phyloP scores from a whole-genome alignment of 2,888 invertebrate genomes.

The Hirtodrosophila alboralis region DNA sequence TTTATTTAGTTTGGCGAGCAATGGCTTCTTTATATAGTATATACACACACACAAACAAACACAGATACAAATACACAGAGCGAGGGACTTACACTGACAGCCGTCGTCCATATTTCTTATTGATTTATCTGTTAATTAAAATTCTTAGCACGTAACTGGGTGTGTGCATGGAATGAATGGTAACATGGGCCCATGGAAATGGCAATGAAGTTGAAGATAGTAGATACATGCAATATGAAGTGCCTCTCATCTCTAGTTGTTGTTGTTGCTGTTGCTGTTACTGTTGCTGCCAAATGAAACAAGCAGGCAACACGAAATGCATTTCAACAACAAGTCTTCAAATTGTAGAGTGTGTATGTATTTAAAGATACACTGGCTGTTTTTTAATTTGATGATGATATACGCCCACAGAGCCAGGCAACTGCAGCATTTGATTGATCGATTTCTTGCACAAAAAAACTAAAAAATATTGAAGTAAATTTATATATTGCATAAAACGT shows the following conservation, averaged over 20 bases:
- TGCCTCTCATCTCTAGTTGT: slow-evolving; percentile 17
- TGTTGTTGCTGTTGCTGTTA: slow-evolving; percentile 13
- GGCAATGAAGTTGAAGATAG: slow-evolving; percentile 37
- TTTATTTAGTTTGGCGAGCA: slow-evolving; percentile 73
- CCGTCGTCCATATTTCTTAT: slow-evolving; percentile 80
- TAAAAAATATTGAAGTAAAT: too few species aligned
- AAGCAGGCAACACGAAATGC: slow-evolving; percentile 73
- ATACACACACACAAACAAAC: slow-evolving; percentile 28
- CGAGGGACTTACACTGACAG: slow-evolving; percentile 63
- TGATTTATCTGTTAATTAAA: slow-evolving; percentile 80
- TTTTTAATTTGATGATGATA: slow-evolving; percentile 77
- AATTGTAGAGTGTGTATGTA: slow-evolving; percentile 53
- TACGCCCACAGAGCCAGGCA: slow-evolving; percentile 14
- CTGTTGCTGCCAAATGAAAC: slow-evolving; percentile 33
- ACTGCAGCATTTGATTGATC: slow-evolving; percentile 33
- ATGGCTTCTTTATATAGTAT: slow-evolving; percentile 57
- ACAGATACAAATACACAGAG: slow-evolving; percentile 32
- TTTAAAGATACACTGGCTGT: slow-evolving; percentile 51
- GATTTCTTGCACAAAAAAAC: slow-evolving; percentile 29
- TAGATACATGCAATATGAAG: slow-evolving; percentile 57
- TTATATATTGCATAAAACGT: slow-evolving; percentile 9
- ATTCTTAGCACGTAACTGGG: slow-evolving; percentile 79
- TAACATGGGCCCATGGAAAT: slow-evolving; percentile 45
- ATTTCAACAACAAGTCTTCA: slow-evolving; percentile 76
- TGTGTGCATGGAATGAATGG: slow-evolving; percentile 40